phyloP scores from a whole-genome alignment of 23 tunicate species.

The Aplidium turbinatum region DNA sequence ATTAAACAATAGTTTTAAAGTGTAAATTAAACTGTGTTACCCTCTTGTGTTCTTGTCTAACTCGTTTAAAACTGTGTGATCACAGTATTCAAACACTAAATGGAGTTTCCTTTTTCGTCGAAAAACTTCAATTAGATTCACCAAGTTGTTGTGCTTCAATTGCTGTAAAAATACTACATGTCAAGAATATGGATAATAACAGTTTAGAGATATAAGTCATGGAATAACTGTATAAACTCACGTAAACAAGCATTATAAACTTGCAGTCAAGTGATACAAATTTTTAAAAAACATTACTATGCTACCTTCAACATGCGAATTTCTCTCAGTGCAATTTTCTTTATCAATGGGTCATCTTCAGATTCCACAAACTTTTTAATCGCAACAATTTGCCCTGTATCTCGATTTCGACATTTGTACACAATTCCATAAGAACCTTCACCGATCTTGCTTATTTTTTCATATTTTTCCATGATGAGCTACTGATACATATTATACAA shows the following conservation, averaged over 20 bases:
- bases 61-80: slow-evolving; percentile 96
- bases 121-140: slow-evolving; percentile 94
- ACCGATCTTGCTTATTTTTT: slow-evolving; percentile 88
- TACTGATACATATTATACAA: too few relatives aligned
- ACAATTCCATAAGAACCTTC: slow-evolving; percentile 99
- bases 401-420: slow-evolving; percentile 94
- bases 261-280: neutral
- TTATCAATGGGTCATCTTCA: slow-evolving; percentile 97
- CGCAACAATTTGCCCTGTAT: slow-evolving; percentile 89
- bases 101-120: slow-evolving; percentile 90
- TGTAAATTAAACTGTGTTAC: too few relatives aligned
- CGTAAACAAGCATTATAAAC: too few relatives aligned
- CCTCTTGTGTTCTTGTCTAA: slow-evolving; percentile 85
- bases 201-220: too few relatives aligned
- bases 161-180: slow-evolving; percentile 61
- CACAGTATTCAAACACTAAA: slow-evolving; percentile 98
- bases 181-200: too few relatives aligned
- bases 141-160: slow-evolving; percentile 95
- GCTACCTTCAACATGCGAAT: slow-evolving; percentile 89
- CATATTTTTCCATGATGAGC: slow-evolving; percentile 97
- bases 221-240: too few relatives aligned
- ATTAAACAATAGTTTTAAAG: too few relatives aligned
- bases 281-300: neutral
- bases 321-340: slow-evolving; percentile 96
- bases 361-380: slow-evolving; percentile 97